phyloP scores from a whole-genome alignment of 2,888 invertebrate species.

The Tetragonula carbonaria region DNA sequence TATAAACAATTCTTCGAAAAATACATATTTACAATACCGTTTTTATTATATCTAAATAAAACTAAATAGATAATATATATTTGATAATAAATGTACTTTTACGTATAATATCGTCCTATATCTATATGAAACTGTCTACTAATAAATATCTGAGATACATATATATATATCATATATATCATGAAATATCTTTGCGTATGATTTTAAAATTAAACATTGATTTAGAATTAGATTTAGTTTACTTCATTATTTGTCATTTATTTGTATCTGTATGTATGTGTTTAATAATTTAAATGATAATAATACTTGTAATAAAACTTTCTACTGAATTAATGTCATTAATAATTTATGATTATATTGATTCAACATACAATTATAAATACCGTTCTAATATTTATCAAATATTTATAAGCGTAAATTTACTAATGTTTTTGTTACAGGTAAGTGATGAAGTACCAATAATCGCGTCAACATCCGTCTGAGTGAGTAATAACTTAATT shows the following conservation, averaged over 20 bases:
- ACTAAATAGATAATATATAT: too few species aligned
- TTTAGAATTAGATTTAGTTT: too few species aligned
- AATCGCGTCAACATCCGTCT: neutral
- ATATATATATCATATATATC: too few species aligned
- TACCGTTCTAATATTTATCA: neutral
- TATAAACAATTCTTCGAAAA: neutral
- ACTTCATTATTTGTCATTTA: too few species aligned
- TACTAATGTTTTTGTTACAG: conserved; percentile 19
- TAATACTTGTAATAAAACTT: neutral
- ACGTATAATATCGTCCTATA: too few species aligned
- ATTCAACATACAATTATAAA: neutral
- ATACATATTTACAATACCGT: neutral
- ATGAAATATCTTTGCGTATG: too few species aligned
- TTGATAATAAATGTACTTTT: too few species aligned
- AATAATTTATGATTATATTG: neutral
- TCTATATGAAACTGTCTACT: too few species aligned
- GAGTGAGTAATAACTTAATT: conserved; percentile 13
- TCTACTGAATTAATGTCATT: neutral
- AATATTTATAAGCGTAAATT: neutral
- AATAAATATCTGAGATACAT: too few species aligned
- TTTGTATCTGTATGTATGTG: neutral
- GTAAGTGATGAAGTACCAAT: conserved; percentile 20
- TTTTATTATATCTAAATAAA: neutral
- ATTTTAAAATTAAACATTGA: too few species aligned
- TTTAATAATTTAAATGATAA: neutral